Evolutionary conservation across 1,140 invertebrate genomes (phyloP).

Genomic region (Oryzaephilus surinamensis): DNA sequence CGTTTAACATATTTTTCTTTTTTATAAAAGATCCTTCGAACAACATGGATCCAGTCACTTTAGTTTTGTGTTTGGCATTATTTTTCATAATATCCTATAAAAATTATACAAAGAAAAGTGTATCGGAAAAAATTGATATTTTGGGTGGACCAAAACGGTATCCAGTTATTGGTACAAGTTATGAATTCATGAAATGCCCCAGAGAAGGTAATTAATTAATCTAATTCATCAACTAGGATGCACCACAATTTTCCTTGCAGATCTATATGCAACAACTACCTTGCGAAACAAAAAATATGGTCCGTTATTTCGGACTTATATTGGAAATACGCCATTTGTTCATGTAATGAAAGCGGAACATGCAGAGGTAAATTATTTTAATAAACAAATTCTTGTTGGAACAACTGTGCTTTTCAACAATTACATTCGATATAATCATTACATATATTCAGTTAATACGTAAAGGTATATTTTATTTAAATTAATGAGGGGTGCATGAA

Average conservation of each 20-base stretch:
- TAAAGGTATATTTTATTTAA: too few species aligned
- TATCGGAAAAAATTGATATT: too few species aligned
- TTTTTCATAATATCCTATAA: too few species aligned
- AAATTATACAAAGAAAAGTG: too few species aligned
- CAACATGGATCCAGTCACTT: too few species aligned
- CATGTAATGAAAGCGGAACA: slow-evolving; percentile 28
- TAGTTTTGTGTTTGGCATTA: too few species aligned
- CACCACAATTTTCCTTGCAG: slow-evolving; percentile 5
- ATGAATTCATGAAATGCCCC: not conserved
- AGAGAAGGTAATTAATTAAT: slow-evolving; percentile 7
- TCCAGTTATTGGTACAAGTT: slow-evolving; percentile 13
- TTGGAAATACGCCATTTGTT: slow-evolving; percentile 20
- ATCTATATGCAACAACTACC: slow-evolving; percentile 2
- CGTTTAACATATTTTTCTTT: too few species aligned
- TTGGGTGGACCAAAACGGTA: slow-evolving; percentile 16
- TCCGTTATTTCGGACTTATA: slow-evolving; percentile 24
- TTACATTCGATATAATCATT: too few species aligned
- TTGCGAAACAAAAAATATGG: slow-evolving; percentile 14
- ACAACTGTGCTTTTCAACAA: too few species aligned
- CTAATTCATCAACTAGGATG: not conserved
- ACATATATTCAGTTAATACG: too few species aligned
- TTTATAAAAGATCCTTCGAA: too few species aligned
- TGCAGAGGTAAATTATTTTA: slow-evolving; percentile 24
- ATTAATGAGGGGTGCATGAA: too few species aligned
- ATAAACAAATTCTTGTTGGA: not conserved